Conservation (phyloP, 2,113 vertebrate genomes). For the Ploceus nigricollis region DNA sequence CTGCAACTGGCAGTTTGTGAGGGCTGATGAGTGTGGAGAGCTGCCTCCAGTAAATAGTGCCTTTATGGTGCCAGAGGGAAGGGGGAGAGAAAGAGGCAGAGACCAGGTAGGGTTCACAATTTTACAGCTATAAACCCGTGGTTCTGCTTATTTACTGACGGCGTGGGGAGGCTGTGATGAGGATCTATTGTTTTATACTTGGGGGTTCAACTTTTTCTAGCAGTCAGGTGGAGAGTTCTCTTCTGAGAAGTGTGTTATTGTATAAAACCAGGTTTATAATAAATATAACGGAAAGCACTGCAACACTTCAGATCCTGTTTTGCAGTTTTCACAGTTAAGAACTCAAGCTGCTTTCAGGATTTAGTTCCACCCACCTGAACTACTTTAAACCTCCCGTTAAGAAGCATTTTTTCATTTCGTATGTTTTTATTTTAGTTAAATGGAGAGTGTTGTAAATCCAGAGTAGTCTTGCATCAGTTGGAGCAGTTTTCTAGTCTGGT, state of each 20-base stretch:
- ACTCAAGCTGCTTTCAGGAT: not conserved
- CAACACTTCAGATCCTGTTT: not conserved
- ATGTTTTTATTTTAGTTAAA: not conserved
- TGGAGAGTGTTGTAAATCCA: not conserved
- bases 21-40: not conserved
- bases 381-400: not conserved
- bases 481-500: not conserved
- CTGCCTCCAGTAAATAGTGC: not conserved
- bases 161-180: accelerated
- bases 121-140: accelerated
- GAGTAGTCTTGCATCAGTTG: not conserved
- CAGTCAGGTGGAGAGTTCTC: not conserved
- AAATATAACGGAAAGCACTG: not conserved
- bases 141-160: not conserved
- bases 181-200: not conserved
- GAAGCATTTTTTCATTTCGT: accelerated
- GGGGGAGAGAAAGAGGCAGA: not conserved
- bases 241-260: not conserved
- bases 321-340: not conserved
- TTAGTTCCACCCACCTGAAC: not conserved
- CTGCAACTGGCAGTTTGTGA: not conserved
- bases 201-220: not conserved
- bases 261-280: not conserved
- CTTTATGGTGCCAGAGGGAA: not conserved
- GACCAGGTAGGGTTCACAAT: not conserved